phyloP scores from a whole-genome alignment of 92 coral and sea anemone genomes.

The Nematostella vectensis region DNA sequence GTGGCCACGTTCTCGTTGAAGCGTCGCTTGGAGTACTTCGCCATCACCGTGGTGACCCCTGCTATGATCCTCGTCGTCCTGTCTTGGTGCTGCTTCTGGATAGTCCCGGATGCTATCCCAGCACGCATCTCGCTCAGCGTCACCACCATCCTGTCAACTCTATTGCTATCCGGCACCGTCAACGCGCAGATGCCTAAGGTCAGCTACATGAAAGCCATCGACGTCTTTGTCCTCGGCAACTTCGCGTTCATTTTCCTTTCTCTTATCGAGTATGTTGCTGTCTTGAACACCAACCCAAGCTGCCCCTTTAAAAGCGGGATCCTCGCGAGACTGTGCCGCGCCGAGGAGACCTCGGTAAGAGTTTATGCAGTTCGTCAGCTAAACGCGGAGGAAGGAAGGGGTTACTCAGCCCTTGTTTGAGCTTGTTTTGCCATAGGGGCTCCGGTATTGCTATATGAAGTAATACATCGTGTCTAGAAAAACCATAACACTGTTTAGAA shows the following conservation, averaged over 20 bases:
- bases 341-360: background rate
- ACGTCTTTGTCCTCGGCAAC: conserved; percentile 23
- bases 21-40: conserved; percentile 58
- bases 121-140: conserved; percentile 60
- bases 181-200: conserved; percentile 71
- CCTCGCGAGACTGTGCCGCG: conserved; percentile 4
- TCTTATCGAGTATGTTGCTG: conserved; percentile 30
- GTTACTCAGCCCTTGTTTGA: no score
- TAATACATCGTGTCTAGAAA: no score
- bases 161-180: conserved; percentile 49
- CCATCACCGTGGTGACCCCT: conserved; percentile 48
- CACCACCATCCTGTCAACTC: conserved; percentile 55
- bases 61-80: conserved; percentile 45
- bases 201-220: conserved; percentile 38
- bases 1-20: conserved; percentile 40
- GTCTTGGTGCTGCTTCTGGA: conserved; percentile 72
- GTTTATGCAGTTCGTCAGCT: no score
- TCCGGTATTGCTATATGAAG: no score
- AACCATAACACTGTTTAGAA: no score
- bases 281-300: conserved; percentile 18
- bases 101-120: conserved; percentile 47
- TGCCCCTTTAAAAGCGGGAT: conserved; percentile 10
- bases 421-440: no score
- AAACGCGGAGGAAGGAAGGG: no score
- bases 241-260: conserved; percentile 30